Percentiles rank a stretch among this genome's conserved stretches.
These are phyloP conservation scores for Drosophila melanica DNA, from an alignment of 1,140 invertebrate genomes.

Conservation along the genomic window DNA sequence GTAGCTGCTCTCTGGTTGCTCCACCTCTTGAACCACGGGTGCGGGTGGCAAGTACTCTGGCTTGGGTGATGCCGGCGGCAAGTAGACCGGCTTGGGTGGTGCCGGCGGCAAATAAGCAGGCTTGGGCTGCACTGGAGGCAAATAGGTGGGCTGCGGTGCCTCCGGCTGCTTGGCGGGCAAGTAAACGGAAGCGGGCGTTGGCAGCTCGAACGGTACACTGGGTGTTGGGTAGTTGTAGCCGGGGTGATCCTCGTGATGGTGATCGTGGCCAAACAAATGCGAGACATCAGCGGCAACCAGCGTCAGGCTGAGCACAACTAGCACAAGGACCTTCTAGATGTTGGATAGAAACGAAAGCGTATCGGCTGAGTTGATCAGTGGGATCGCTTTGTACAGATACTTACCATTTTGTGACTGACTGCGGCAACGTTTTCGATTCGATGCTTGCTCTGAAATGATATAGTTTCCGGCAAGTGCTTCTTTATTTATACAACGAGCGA, in stretches of 20 bases:
- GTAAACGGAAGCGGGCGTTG: conserved; percentile 50
- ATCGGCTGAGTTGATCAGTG: not conserved
- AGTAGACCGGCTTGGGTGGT: conserved; percentile 22
- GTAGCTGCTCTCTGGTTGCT: conserved; percentile 33
- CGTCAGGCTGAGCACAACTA: conserved; percentile 57
- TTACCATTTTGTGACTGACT: conserved; percentile 55
- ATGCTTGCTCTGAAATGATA: conserved; percentile 69
- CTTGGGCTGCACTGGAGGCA: conserved; percentile 47
- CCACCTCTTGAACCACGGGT: conserved; percentile 2
- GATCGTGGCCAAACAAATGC: conserved; percentile 64
- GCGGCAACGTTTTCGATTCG: conserved; percentile 62
- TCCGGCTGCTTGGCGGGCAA: conserved; percentile 52
- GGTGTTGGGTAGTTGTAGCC: conserved; percentile 72
- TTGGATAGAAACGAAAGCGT: no score
- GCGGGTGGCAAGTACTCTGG: conserved; percentile 46
- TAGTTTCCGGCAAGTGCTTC: conserved; percentile 76
- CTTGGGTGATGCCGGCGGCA: conserved; percentile 38
- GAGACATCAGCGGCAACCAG: conserved; percentile 74
- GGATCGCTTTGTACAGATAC: conserved; percentile 9
- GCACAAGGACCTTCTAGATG: conserved; percentile 67
- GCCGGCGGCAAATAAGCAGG: conserved; percentile 34
- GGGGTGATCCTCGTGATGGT: conserved; percentile 61
- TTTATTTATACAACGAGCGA: conserved; percentile 76
- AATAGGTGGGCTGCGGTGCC: conserved; percentile 41
- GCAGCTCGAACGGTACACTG: conserved; percentile 67